Evolutionary conservation across 2,888 invertebrate species (phyloP), one percentile per base, ranked within the genome.

Genomic region (Oscheius sp.): DNA sequence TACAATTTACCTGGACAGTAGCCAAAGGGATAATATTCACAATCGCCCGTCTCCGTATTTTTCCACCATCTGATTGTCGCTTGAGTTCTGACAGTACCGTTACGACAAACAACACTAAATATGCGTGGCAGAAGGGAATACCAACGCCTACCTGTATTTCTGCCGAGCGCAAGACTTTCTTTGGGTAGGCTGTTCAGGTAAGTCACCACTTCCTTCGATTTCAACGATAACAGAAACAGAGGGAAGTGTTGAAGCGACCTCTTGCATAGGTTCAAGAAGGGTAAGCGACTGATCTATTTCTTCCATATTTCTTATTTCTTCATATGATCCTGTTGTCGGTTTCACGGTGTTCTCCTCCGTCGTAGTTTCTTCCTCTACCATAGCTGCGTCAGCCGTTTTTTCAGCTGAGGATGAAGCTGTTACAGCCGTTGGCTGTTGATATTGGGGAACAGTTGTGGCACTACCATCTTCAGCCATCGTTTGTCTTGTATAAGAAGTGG

Each of bases 1-100:
- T 6, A 35, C 3, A 6, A 9, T 3, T 27, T 49, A 70, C 72
- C 72, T 13, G 72, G 72, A 41, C 72, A 72, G 27, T 72, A 72
- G 1, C 72, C 72, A 29, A 52, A 72, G 21, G 64, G 66, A 55
- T 72, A 72, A 25, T 55, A 72, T 53, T 72, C 66, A 35, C 72
- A 72, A 25, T 46, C 58, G 5, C 55, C 55, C 13, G 53, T 72
- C 1, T 55, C 66, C 2, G 18, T 2, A 25, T 66, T 72, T 64
- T 35, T 66, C 23, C 41, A 53, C 72, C 72, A 72, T 23, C 72
- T 49, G 2, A 72, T 55, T 23, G 72, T 72, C 16, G 72, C 55
- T 23, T 66, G 66, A 13, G 72, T 72, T 25, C 41, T 52, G 3
- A 66, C n/a, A 6, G 23, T 55, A 13, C 72, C 72, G 12, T 64